Evolutionary conservation across 2,113 vertebrate genomes (phyloP), one percentile per base, ranked within the genome.

Genomic region (Lepisosteus oculatus): DNA sequence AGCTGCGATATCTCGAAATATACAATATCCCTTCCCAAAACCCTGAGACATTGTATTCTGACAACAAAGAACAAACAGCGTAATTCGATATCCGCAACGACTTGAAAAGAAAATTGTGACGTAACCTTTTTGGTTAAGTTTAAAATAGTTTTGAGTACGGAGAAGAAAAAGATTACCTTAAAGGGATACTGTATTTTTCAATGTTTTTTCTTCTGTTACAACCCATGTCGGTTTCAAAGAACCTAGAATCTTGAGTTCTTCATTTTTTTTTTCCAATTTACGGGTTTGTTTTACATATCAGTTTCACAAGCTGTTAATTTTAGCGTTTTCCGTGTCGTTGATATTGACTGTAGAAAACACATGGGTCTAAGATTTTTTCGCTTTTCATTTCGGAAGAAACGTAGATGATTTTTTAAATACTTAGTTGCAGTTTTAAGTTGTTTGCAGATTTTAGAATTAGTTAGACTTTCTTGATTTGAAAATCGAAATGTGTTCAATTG

Each of bases 361-460:
- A 86, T 90, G 88, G 88, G 88, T 91, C 88, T 84, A 87, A 89
- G 80, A 87, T 87, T 88, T 82, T 83, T 76, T 89, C 90, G 86
- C 89, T 91, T 85, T 70, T 85, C 83, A 90, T 88, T 91, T 89
- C 29, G 88, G 86, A 89, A 90, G 81, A 79, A 76, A 86, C 47
- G 5, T 87, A 89, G 45, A 72, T 87, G 56, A 86, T 78, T 81
- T 90, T 61, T 87, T 83, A 86, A 75, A 74, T 72, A 77, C 89
- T 93, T 94, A 93, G 91, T 93, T 93, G 88, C 90, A 90, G 92
- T 93, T 94, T 89, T 86, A 90, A 85, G 86, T 92, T 93, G 92
- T 93, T 93, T 93, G 91, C 92, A 86, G 89, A 91, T 90, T 94
- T 93, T 93, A 93, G 91, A 93, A 89, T 94, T 93, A 93, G 92